Conservation (phyloP, 2,797 vertebrate species). For the Pseudotriccus pelzelni region DNA sequence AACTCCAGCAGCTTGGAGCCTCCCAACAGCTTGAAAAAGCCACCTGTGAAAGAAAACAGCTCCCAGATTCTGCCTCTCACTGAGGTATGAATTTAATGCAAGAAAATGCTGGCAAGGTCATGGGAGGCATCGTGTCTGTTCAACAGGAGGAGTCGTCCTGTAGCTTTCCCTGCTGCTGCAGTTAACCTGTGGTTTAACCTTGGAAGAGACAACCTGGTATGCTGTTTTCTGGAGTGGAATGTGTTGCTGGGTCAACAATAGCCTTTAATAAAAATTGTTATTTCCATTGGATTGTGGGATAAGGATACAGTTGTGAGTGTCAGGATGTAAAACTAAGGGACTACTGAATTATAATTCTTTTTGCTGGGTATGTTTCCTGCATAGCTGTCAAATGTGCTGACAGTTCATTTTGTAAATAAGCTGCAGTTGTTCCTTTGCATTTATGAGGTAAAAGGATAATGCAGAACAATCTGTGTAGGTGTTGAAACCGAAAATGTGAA, state of each 20-base stretch:
- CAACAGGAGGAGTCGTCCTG: neutral
- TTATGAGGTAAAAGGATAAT: neutral
- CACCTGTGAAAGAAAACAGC: neutral
- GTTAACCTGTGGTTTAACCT: neutral
- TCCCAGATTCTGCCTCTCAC: neutral
- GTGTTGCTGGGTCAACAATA: neutral
- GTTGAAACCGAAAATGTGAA: constrained; percentile 17
- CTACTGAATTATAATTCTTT: neutral
- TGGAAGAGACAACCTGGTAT: neutral
- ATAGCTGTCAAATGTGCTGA: neutral
- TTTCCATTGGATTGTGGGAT: neutral
- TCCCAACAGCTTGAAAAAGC: neutral
- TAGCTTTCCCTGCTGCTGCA: neutral
- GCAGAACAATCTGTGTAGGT: neutral
- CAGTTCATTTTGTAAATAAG: constrained; percentile 10
- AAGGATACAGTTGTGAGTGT: neutral
- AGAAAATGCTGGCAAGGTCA: neutral
- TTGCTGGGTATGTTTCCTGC: neutral
- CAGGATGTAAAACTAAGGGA: neutral
- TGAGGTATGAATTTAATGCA: neutral
- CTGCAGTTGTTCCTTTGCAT: neutral
- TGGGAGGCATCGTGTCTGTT: neutral
- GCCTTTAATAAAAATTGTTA: neutral
- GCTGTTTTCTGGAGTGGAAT: neutral
- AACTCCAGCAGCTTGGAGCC: neutral